A percentile compares a stretch with the other conserved stretches of the same genome.
These are phyloP conservation scores for Zaprionus camerounensis DNA, from an alignment of 1,140 invertebrate species.

Conservation along the genomic window DNA sequence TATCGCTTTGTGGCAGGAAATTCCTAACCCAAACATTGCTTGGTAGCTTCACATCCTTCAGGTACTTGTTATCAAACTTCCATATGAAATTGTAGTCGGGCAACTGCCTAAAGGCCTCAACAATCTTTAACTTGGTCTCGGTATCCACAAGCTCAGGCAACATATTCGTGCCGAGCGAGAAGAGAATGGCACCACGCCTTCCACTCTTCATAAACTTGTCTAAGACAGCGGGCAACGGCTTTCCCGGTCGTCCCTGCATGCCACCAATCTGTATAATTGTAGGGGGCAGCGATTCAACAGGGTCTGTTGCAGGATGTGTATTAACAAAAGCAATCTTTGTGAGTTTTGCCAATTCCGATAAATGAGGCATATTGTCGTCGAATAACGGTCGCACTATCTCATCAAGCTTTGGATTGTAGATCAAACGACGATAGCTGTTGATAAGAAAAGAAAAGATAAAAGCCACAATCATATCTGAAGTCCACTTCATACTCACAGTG, in stretches of 20 bases:
- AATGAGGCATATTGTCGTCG: slow-evolving; percentile 15
- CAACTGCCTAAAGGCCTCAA: slow-evolving; percentile 49
- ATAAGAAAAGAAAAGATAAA: background rate
- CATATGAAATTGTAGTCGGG: slow-evolving; percentile 66
- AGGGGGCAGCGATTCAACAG: slow-evolving; percentile 79
- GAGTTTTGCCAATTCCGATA: slow-evolving; percentile 26
- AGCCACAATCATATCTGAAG: background rate
- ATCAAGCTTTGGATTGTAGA: slow-evolving; percentile 30
- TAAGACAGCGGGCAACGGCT: slow-evolving; percentile 33
- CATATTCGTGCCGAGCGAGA: slow-evolving; percentile 41
- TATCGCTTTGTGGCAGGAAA: slow-evolving; percentile 60
- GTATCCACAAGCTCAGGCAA: slow-evolving; percentile 19
- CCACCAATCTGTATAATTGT: slow-evolving; percentile 86
- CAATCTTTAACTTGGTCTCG: slow-evolving; percentile 33
- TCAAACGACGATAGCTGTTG: slow-evolving; percentile 22
- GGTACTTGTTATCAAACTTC: slow-evolving; percentile 68
- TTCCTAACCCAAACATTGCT: slow-evolving; percentile 19
- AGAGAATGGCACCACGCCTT: slow-evolving; percentile 23
- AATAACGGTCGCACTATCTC: slow-evolving; percentile 30
- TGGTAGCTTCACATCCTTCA: slow-evolving; percentile 22
- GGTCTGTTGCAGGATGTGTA: slow-evolving; percentile 80
- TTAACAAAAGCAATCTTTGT: slow-evolving; percentile 74
- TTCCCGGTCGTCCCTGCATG: slow-evolving; percentile 81
- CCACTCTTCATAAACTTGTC: slow-evolving; percentile 28
- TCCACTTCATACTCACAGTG: slow-evolving; percentile 39